Evolutionary conservation across 1,140 invertebrate species (phyloP).

Genomic region (Pseudomyrmex flavicornis): DNA sequence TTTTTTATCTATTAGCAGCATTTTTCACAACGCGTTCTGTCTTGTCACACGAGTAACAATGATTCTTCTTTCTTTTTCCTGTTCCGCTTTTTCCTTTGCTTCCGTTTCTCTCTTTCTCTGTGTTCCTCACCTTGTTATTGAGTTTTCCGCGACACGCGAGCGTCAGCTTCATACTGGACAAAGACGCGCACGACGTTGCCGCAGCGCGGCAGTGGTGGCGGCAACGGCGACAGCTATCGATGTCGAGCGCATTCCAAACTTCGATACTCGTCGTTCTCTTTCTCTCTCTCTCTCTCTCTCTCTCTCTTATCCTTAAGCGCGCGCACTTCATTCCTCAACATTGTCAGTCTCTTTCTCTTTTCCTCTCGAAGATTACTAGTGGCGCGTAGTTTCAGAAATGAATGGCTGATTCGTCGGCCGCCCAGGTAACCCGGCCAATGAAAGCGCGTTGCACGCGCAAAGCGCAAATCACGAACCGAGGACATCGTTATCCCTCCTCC

Average conservation of each 20-base stretch:
- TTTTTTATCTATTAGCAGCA: constrained; percentile 32
- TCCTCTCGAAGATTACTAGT: constrained; percentile 37
- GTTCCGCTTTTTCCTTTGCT: background rate
- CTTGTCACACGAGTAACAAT: constrained; percentile 9
- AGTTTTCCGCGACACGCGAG: constrained; percentile 31
- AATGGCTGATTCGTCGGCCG: constrained; percentile 64
- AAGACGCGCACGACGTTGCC: constrained; percentile 45
- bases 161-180: constrained; percentile 40
- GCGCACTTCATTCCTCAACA: background rate
- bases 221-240: constrained; percentile 37
- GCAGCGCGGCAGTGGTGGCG: constrained; percentile 11
- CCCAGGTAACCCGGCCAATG: constrained; percentile 62
- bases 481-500: constrained; percentile 18
- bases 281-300: constrained; percentile 18
- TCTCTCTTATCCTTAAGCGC: background rate
- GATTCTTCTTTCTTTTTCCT: constrained; percentile 11
- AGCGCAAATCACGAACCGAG: constrained; percentile 63
- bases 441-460: constrained; percentile 18
- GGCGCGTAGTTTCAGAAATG: constrained; percentile 53
- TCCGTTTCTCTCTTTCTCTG: background rate
- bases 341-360: background rate
- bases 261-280: constrained; percentile 41
- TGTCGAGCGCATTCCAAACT: constrained; percentile 58
- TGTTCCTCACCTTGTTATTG: background rate
- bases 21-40: constrained; percentile 35